phyloP scores from a whole-genome alignment of 2,888 invertebrate species.

The Luffia ferchaultella region DNA sequence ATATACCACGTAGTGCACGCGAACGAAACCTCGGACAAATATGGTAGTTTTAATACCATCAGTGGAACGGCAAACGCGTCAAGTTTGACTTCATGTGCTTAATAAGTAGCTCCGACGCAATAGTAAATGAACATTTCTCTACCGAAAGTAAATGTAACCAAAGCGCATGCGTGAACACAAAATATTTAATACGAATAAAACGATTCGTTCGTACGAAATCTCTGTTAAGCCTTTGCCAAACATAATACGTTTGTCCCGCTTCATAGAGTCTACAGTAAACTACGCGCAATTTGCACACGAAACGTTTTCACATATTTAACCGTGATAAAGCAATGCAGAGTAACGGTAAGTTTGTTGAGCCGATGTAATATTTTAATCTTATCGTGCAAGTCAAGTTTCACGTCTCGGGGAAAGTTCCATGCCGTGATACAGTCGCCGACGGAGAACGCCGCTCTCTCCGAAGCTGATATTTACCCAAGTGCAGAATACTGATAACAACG shows the following conservation, averaged over 20 bases:
- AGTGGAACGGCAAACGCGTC: too few species aligned
- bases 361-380: slow-evolving; percentile 59
- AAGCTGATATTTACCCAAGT: slow-evolving; percentile 7
- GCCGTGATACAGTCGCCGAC: not conserved
- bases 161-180: too few species aligned
- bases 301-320: not conserved
- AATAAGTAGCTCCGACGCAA: too few species aligned
- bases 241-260: not conserved
- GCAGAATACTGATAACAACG: slow-evolving; percentile 6
- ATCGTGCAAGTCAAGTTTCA: slow-evolving; percentile 53
- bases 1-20: too few species aligned
- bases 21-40: too few species aligned
- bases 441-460: not conserved
- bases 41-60: too few species aligned
- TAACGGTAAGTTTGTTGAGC: slow-evolving; percentile 35
- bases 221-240: not conserved
- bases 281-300: not conserved
- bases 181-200: too few species aligned
- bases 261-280: not conserved
- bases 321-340: not conserved
- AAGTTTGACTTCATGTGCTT: too few species aligned
- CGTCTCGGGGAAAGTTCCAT: slow-evolving; percentile 31
- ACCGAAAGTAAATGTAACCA: too few species aligned
- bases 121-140: too few species aligned
- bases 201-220: not conserved